Evolutionary conservation across 2,888 invertebrate genomes (phyloP), one percentile per base, ranked within the genome.

Genomic region (Panorpa germanica): DNA sequence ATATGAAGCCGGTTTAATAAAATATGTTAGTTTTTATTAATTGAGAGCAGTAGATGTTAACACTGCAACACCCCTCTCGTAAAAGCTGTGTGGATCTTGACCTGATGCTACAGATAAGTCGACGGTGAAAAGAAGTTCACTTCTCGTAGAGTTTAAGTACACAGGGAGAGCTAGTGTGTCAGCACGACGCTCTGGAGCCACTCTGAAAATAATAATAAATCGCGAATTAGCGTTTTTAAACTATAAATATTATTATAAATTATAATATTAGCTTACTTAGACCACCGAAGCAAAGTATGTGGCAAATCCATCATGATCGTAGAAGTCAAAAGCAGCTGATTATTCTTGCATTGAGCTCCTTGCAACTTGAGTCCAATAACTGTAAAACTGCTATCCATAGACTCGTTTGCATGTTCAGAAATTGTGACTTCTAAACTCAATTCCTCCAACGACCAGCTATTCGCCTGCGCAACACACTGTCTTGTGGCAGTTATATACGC

Each of bases 401-500:
- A 55, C 34, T 67, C 63, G 1, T 59, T 50, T 12, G 63, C 65
- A 2, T 63, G 53, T 43, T 69, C 69, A 1, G 68, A 65, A 28
- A 69, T 69, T 9, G 64, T 68, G 31, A 69, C 69, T 50, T 69
- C 50, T 9, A 53, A 29, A 3, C 82, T 72, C 9, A 98, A 64
- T 55, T 98, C 96, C 56, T 98, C 98, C 25, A 98, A 64, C 0
- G 96, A 93, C 85, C 85, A 85, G 41, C 82, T 86, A 53, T 96
- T 96, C 1, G 85, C 86, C 50, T 90, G 90, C 0, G 95, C 96
- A 25, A 98, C 91, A 53, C 90, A 95, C 52, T 99, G 98, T 12
- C 98, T 69, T 2, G 96, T 98, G 4, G 98, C 98, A 0, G 98
- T 99, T 40, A 98, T 88, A 53, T 95, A 98, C 1, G 98, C 98